Evolutionary conservation across 2,888 invertebrate species (phyloP).

Genomic region (Helicoverpa assulta): DNA sequence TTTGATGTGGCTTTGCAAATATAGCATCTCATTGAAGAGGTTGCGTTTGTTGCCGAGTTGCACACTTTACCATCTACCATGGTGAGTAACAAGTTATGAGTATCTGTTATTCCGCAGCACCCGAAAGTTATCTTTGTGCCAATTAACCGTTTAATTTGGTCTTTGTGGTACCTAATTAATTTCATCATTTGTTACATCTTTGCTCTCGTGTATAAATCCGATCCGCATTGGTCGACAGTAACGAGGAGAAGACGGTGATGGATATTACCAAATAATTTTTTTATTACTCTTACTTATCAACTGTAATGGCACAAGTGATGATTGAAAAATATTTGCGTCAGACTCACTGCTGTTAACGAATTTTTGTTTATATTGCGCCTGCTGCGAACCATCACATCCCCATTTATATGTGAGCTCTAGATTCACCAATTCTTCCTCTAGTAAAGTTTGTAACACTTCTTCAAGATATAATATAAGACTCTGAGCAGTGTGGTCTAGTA

Average conservation of each 20-base stretch:
- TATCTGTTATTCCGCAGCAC: background rate
- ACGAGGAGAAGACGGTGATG: constrained; percentile 27
- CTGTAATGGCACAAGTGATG: constrained; percentile 5
- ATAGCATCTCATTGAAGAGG: too few species aligned
- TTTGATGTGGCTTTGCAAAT: too few species aligned
- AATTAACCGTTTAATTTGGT: constrained; percentile 12
- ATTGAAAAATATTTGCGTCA: constrained; percentile 3
- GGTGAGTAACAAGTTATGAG: too few species aligned
- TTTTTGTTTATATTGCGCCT: constrained; percentile 16
- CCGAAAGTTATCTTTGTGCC: constrained; percentile 8
- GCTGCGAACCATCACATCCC: constrained; percentile 25
- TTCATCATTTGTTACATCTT: constrained; percentile 18
- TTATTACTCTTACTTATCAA: constrained; percentile 4
- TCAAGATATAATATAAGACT: constrained; percentile 9
- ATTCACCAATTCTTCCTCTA: constrained; percentile 7
- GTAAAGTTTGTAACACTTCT: constrained; percentile 9
- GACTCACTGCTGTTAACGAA: background rate
- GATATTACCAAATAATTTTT: constrained; percentile 24
- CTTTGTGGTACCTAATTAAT: constrained; percentile 8
- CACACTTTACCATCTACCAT: too few species aligned
- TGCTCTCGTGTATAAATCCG: constrained; percentile 15
- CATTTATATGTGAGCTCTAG: constrained; percentile 31
- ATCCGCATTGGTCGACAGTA: constrained; percentile 21
- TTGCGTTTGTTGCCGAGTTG: too few species aligned
- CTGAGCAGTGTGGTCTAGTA: too few species aligned